phyloP scores from a whole-genome alignment of 2,797 vertebrate genomes.

The Sphenodon punctatus region DNA sequence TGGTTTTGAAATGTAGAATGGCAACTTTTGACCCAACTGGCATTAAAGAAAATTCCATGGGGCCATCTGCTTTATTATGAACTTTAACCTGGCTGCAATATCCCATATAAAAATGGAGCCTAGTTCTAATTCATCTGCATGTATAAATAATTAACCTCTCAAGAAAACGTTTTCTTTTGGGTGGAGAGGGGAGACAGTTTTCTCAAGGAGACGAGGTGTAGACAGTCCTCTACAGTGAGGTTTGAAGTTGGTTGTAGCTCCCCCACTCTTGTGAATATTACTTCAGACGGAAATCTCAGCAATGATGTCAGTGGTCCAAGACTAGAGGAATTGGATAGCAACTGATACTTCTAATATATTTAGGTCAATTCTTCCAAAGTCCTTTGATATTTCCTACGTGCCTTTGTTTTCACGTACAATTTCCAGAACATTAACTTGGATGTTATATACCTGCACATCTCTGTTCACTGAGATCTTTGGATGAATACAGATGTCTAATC shows the following conservation, averaged over 20 bases:
- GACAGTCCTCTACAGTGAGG: conserved; percentile 38
- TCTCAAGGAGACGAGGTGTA: not conserved
- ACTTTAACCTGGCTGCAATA: not conserved
- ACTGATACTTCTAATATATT: conserved; percentile 5
- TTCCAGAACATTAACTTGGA: not conserved
- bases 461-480: not conserved
- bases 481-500: not conserved
- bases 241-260: conserved; percentile 35
- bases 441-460: not conserved
- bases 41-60: not conserved
- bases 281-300: conserved; percentile 33
- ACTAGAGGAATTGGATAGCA: conserved; percentile 1
- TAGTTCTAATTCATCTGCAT: not conserved
- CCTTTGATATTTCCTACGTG: not conserved
- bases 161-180: not conserved
- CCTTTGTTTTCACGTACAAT: not conserved
- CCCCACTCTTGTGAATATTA: conserved; percentile 28
- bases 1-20: not conserved
- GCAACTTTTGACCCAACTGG: not conserved
- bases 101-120: not conserved
- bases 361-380: not conserved
- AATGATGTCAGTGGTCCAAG: not conserved
- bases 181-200: not conserved
- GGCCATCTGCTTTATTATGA: not conserved
- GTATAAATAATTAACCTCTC: not conserved